These are phyloP conservation scores for Spea multiplicata DNA, from an alignment of 2,113 vertebrate genomes.

Conservation along the genomic window DNA sequence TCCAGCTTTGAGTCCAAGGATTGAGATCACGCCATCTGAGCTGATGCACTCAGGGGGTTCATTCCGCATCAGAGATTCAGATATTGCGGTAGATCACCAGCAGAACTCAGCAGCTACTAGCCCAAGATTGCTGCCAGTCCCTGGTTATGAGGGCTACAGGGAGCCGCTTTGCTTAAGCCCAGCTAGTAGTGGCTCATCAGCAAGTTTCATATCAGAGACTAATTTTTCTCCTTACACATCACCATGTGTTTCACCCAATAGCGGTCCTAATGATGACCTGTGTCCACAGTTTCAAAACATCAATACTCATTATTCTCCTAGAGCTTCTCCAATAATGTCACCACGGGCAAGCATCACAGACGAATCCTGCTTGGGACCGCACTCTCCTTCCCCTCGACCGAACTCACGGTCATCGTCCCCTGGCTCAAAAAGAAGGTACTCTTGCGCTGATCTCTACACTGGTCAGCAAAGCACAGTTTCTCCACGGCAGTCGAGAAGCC, in stretches of 20 bases:
- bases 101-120: conserved; percentile 70
- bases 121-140: conserved; percentile 89
- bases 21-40: conserved; percentile 97
- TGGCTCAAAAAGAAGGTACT: conserved; percentile 92
- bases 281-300: conserved; percentile 94
- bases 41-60: conserved; percentile 80
- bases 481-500: conserved; percentile 84
- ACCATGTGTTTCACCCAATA: conserved; percentile 95
- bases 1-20: conserved; percentile 87
- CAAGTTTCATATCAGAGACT: conserved; percentile 97
- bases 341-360: conserved; percentile 83
- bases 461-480: conserved; percentile 71
- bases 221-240: conserved; percentile 92
- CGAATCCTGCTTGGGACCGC: conserved; percentile 81
- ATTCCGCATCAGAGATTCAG: conserved; percentile 74
- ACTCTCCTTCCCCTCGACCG: conserved; percentile 84
- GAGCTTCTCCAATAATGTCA: conserved; percentile 93
- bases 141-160: conserved; percentile 88
- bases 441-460: conserved; percentile 78
- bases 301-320: conserved; percentile 89
- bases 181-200: conserved; percentile 95
- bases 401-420: conserved; percentile 92
- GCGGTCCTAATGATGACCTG: conserved; percentile 84
- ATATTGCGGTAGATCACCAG: conserved; percentile 77
- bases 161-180: conserved; percentile 97